A percentile compares a stretch with the other conserved stretches of the same genome.
Conservation (phyloP, 1,140 invertebrate genomes). For the Nebria ingens region DNA sequence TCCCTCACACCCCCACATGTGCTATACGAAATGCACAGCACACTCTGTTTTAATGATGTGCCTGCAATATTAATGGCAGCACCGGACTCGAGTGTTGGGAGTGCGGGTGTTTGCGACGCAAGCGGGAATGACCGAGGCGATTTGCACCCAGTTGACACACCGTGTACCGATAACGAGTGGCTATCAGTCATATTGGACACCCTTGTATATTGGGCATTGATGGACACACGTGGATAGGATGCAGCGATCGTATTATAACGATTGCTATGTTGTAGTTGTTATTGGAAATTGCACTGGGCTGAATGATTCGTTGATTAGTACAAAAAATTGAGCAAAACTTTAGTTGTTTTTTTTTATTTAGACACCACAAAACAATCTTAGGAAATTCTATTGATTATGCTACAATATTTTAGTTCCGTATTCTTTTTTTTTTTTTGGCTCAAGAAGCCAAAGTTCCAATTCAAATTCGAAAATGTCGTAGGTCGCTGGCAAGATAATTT, state of each 20-base stretch:
- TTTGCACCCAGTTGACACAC: constrained; percentile 8
- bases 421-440: too few relatives aligned
- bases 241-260: neutral
- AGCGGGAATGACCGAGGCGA: neutral
- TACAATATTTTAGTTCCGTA: too few relatives aligned
- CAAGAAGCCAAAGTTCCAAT: too few relatives aligned
- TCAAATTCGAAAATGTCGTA: too few relatives aligned
- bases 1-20: neutral
- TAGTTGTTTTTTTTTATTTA: too few relatives aligned
- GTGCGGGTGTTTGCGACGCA: neutral
- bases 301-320: too few relatives aligned
- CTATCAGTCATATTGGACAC: constrained; percentile 6
- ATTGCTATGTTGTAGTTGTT: too few relatives aligned
- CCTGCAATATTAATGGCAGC: constrained; percentile 2
- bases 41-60: constrained; percentile 6
- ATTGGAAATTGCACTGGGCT: too few relatives aligned
- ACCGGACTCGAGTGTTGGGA: neutral
- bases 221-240: neutral
- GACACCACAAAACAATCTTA: too few relatives aligned
- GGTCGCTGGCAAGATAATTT: too few relatives aligned
- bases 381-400: too few relatives aligned
- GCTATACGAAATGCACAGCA: constrained; percentile 6
- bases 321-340: too few relatives aligned
- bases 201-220: neutral
- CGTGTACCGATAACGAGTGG: neutral